A percentile compares a stretch with the other conserved stretches of the same genome.
These are phyloP conservation scores for Puntigrus tetrazona DNA, from an alignment of 2,113 vertebrate species.

Conservation along the genomic window DNA sequence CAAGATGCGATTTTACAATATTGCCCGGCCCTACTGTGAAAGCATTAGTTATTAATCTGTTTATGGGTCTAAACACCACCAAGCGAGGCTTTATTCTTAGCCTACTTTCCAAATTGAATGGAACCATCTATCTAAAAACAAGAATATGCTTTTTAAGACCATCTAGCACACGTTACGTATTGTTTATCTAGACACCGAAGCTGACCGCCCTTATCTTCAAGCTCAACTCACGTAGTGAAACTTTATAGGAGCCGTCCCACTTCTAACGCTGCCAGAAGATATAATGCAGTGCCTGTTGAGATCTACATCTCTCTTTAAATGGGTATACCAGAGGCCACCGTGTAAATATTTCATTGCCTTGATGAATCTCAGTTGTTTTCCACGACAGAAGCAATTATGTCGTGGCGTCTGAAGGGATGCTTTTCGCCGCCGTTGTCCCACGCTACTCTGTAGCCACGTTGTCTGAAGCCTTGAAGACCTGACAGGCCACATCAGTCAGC, in stretches of 20 bases:
- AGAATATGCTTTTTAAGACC: background rate
- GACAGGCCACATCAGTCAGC: constrained; percentile 63
- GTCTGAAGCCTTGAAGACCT: constrained; percentile 54
- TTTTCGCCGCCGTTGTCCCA: constrained; percentile 27
- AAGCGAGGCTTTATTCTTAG: background rate
- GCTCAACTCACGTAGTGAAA: constrained; percentile 6
- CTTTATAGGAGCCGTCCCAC: constrained; percentile 29
- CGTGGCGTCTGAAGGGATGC: constrained; percentile 18
- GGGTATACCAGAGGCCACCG: constrained; percentile 12
- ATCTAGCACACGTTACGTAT: background rate
- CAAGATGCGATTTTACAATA: background rate
- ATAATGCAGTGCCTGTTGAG: constrained; percentile 11
- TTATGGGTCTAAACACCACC: background rate
- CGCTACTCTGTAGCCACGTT: constrained; percentile 27
- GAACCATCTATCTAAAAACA: constrained; percentile 19
- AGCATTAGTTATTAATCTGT: constrained; percentile 36
- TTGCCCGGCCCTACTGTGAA: background rate
- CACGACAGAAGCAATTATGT: constrained; percentile 44
- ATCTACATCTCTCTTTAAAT: constrained; percentile 42
- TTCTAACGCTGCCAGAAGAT: constrained; percentile 21
- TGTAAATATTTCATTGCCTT: constrained; percentile 53
- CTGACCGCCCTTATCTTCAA: background rate
- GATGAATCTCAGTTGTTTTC: constrained; percentile 52
- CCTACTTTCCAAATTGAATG: constrained; percentile 30
- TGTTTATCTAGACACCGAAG: background rate